Evolutionary conservation across 1,140 invertebrate genomes (phyloP), one percentile per base, ranked within the genome.

Genomic region (Drosophila paulistorum): DNA sequence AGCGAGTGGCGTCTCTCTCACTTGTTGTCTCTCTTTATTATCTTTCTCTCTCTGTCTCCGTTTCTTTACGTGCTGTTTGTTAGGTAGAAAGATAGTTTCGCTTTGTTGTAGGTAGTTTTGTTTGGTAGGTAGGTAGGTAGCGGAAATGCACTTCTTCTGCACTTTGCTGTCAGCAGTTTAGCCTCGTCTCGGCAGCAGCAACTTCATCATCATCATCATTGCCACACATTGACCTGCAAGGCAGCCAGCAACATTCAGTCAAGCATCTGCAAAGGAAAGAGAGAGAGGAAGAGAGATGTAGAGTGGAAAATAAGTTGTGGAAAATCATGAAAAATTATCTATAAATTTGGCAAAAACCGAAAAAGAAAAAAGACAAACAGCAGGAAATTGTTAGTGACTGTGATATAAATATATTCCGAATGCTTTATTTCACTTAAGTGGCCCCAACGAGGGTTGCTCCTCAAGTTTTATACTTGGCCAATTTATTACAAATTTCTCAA

Each of bases 251-350:
- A 51, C 17, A 51, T 51, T 51, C 45, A 48, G 14, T n/a, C 0
- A n/a, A 37, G 61, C 82, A 86, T 82, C 82, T 83, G 79, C 77
- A 84, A 68, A 30, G 30, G 33, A 67, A 3, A 51, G 26, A 42
- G 10, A 57, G 48, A 45, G 17, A 57, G 20, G 2, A 20, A 35
- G n/a, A 58, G 7, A 41, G 17, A 39, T 30, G 42, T 41, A 65
- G 39, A 66, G 51, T 68, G 58, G 55, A 42, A 79, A 55, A 68
- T 62, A 68, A 69, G 55, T 61, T 77, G 45, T 61, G 74, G 41
- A 74, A 87, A 87, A 87, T 87, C 83, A 87, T 87, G 83, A 80
- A 77, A 83, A 87, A 89, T 87, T 77, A 89, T 89, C 77, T 87
- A 89, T 87, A 80, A 87, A 83, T 86, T 87, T 76, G 77, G 79